These are phyloP conservation scores for Psammodynastes pulverulentus DNA, from an alignment of 2,113 vertebrate species.

Conservation along the genomic window DNA sequence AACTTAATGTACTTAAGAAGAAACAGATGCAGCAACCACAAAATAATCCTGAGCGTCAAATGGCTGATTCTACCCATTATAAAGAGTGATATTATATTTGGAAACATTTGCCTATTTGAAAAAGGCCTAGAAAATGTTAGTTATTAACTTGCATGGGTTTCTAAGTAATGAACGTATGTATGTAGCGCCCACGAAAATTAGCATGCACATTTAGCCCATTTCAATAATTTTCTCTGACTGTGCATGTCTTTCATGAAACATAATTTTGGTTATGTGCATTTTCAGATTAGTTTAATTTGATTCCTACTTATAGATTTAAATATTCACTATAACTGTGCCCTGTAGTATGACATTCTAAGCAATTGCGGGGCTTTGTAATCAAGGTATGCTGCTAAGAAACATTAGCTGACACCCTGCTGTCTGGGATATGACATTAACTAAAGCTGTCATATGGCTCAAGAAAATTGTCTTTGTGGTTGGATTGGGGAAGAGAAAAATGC, in stretches of 20 bases:
- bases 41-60: not conserved
- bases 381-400: not conserved
- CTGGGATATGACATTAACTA: not conserved
- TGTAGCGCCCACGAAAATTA: not conserved
- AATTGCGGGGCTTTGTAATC: not conserved
- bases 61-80: not conserved
- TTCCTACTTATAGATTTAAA: not conserved
- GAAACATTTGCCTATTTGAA: not conserved
- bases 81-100: not conserved
- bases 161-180: not conserved
- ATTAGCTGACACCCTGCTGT: not conserved
- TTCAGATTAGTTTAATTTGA: not conserved
- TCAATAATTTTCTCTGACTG: not conserved
- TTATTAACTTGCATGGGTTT: not conserved
- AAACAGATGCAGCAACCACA: not conserved
- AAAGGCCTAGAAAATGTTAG: not conserved
- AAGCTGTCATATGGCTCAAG: not conserved
- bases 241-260: not conserved
- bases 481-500: not conserved
- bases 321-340: not conserved
- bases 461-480: not conserved
- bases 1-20: not conserved
- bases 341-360: not conserved
- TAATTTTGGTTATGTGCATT: not conserved
- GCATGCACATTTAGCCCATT: not conserved